phyloP scores from a whole-genome alignment of 2,888 invertebrate genomes.

The Chromoteleia sp. region DNA sequence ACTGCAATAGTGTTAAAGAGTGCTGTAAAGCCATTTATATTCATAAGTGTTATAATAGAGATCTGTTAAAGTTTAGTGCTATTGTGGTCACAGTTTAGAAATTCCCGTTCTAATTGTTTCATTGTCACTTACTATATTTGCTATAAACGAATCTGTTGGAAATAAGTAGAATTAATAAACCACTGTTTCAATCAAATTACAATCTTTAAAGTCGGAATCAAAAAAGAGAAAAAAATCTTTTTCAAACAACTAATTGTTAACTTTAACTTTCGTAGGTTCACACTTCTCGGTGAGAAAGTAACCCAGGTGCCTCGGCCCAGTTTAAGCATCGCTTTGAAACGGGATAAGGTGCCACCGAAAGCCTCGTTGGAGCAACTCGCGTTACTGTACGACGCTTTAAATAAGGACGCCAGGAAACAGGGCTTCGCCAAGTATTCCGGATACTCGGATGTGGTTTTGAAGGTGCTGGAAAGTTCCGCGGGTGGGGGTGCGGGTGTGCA shows the following conservation, averaged over 20 bases:
- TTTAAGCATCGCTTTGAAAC: constrained; percentile 81
- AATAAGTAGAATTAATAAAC: too few species aligned
- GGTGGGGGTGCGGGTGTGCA: constrained; percentile 87
- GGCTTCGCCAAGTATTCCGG: constrained; percentile 88
- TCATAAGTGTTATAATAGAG: constrained; percentile 22
- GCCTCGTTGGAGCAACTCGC: constrained; percentile 87
- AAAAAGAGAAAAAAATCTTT: background rate
- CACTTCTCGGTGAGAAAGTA: constrained; percentile 80
- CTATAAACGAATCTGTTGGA: background rate
- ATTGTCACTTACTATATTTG: background rate
- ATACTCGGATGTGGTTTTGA: constrained; percentile 87
- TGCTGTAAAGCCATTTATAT: constrained; percentile 32
- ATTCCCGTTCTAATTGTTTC: background rate
- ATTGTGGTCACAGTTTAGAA: background rate
- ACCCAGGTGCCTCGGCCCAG: constrained; percentile 81
- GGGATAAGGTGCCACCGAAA: constrained; percentile 86
- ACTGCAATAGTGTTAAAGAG: constrained; percentile 7
- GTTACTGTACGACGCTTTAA: constrained; percentile 88
- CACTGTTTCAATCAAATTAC: too few species aligned
- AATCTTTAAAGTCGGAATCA: background rate
- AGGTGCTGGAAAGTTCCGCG: constrained; percentile 86
- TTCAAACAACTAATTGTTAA: background rate
- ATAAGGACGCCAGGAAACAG: constrained; percentile 88
- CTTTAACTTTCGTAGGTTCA: constrained; percentile 73
- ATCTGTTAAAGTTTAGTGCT: background rate